These are phyloP conservation scores for Amphimedon queenslandica DNA, from an alignment of 37 sponge, comb jelly and placozoan genomes.

Conservation along the genomic window DNA sequence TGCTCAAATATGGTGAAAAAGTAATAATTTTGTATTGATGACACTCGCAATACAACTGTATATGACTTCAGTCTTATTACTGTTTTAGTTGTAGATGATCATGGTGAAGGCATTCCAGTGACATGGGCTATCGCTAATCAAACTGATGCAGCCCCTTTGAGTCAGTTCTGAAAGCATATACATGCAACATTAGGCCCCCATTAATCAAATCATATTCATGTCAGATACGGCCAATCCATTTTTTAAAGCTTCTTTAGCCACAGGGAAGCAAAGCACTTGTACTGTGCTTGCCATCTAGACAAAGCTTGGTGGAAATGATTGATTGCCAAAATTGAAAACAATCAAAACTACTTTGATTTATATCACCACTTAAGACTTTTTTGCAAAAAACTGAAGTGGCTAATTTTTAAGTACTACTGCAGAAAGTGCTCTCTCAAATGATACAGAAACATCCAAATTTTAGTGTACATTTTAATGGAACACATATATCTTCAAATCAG, in stretches of 20 bases:
- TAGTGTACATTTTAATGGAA: conserved; percentile 18
- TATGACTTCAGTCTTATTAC: conserved; percentile 32
- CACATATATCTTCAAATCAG: conserved; percentile 16
- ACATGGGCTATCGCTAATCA: conserved; percentile 25
- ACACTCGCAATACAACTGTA: conserved; percentile 30
- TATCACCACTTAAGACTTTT: conserved; percentile 20
- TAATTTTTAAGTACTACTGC: conserved; percentile 16
- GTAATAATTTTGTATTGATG: conserved; percentile 17
- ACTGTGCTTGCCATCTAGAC: conserved; percentile 54
- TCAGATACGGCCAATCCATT: conserved; percentile 42
- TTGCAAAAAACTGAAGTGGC: conserved; percentile 8
- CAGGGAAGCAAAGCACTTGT: conserved; percentile 17
- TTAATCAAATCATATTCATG: conserved; percentile 30
- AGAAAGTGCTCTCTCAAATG: conserved; percentile 1
- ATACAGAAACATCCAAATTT: background rate
- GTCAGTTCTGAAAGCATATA: conserved; percentile 11
- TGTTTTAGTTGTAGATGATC: conserved; percentile 57
- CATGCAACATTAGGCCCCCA: conserved; percentile 8
- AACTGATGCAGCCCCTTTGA: conserved; percentile 23
- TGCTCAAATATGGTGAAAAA: conserved; percentile 3
- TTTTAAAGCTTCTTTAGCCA: conserved; percentile 44
- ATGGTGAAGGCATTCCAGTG: conserved; percentile 58
- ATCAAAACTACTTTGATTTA: conserved; percentile 1
- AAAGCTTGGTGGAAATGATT: conserved; percentile 39
- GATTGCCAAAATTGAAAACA: background rate